A percentile compares a stretch with the other conserved stretches of the same genome.
Conservation (phyloP, 2,797 vertebrate species). For the Sandelia bainsii region DNA sequence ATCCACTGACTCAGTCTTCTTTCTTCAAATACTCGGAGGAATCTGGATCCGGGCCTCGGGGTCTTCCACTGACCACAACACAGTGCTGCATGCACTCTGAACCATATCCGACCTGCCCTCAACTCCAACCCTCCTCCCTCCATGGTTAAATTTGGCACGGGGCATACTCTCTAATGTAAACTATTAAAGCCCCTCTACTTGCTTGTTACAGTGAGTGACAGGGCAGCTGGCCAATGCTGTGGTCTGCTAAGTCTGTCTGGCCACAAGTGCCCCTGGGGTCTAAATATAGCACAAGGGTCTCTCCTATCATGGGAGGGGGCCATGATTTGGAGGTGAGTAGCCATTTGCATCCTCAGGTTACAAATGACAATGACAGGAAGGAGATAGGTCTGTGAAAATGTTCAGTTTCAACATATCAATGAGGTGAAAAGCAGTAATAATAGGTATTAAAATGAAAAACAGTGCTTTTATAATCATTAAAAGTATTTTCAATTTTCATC, state of each 20-base stretch:
- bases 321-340: slow-evolving; percentile 74
- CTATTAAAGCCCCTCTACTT: slow-evolving; percentile 70
- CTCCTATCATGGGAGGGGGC: slow-evolving; percentile 76
- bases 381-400: slow-evolving; percentile 17
- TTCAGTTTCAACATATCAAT: not conserved
- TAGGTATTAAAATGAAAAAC: not conserved
- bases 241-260: slow-evolving; percentile 63
- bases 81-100: slow-evolving; percentile 63
- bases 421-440: not conserved
- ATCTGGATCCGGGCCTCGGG: slow-evolving; percentile 53
- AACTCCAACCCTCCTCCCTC: slow-evolving; percentile 21
- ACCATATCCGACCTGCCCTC: slow-evolving; percentile 59
- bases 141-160: slow-evolving; percentile 82
- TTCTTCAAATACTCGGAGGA: slow-evolving; percentile 45
- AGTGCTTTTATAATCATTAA: not conserved
- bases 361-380: slow-evolving; percentile 43
- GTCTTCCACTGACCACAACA: slow-evolving; percentile 68
- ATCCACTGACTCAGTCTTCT: slow-evolving; percentile 38
- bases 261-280: slow-evolving; percentile 70
- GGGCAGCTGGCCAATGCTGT: slow-evolving; percentile 75
- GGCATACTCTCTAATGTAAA: slow-evolving; percentile 77
- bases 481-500: slow-evolving; percentile 7
- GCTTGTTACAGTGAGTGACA: slow-evolving; percentile 74
- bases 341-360: slow-evolving; percentile 68
- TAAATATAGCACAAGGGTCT: slow-evolving; percentile 81